Percentiles rank a stretch among this genome's conserved stretches.
phyloP scores from a whole-genome alignment of 2,113 vertebrate genomes.

The Bostrychus sinensis region DNA sequence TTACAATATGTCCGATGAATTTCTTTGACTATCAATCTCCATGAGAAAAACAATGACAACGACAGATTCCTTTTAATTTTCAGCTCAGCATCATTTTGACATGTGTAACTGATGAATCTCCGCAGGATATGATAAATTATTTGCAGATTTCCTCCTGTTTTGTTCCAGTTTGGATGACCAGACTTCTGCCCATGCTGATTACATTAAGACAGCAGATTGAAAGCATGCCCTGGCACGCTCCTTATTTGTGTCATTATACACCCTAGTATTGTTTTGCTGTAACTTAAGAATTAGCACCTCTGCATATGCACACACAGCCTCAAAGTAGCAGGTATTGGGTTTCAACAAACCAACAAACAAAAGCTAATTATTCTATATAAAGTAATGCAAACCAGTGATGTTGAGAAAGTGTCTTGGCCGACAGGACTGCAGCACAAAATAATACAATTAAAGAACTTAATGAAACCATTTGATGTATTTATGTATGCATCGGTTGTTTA shows the following conservation, averaged over 20 bases:
- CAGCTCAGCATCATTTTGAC: constrained; percentile 73
- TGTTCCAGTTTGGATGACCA: constrained; percentile 66
- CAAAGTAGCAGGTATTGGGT: constrained; percentile 15
- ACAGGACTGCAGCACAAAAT: background rate
- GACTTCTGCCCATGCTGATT: constrained; percentile 61
- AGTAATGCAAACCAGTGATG: background rate
- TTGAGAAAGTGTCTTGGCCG: constrained; percentile 10
- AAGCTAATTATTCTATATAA: constrained; percentile 28
- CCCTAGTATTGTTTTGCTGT: constrained; percentile 45
- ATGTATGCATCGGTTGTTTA: constrained; percentile 2
- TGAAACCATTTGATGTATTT: constrained; percentile 20
- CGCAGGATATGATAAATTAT: constrained; percentile 74
- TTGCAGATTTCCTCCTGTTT: constrained; percentile 69
- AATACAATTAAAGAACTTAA: constrained; percentile 17
- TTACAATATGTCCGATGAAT: constrained; percentile 24
- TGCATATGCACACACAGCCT: constrained; percentile 22
- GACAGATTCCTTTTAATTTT: constrained; percentile 72
- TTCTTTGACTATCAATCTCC: constrained; percentile 41
- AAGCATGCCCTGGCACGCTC: constrained; percentile 68
- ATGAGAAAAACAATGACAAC: constrained; percentile 58
- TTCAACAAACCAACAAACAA: constrained; percentile 29
- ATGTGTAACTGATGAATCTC: constrained; percentile 73
- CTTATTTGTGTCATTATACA: constrained; percentile 61
- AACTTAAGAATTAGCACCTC: constrained; percentile 75
- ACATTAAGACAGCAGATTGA: constrained; percentile 66